phyloP scores from a whole-genome alignment of 2,888 invertebrate genomes.

The Cryptosula pallasiana region DNA sequence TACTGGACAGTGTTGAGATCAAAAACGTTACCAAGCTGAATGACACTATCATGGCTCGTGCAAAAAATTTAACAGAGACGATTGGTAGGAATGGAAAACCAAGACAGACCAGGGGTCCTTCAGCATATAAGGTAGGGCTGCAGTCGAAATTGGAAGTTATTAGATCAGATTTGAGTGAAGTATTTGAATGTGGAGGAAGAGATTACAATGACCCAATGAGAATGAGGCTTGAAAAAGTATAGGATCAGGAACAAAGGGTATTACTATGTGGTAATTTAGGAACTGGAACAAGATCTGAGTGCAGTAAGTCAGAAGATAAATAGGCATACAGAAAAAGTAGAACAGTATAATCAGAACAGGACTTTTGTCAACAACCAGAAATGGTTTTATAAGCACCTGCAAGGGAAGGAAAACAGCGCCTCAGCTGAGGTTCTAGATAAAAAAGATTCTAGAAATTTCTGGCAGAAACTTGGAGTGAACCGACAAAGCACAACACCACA shows the following conservation, averaged over 20 bases:
- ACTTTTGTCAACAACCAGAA: not conserved
- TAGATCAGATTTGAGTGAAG: constrained; percentile 10
- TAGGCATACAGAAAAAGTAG: not conserved
- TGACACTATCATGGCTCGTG: constrained; percentile 18
- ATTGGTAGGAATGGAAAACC: not conserved
- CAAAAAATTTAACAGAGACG: not conserved
- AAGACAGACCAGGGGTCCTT: not conserved
- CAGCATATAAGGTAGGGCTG: not conserved
- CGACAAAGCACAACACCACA: not conserved
- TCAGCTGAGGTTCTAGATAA: not conserved
- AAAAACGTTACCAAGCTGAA: not conserved
- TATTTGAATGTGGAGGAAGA: not conserved
- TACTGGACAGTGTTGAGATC: constrained; percentile 19
- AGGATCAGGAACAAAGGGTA: constrained; percentile 3
- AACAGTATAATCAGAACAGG: constrained; percentile 1
- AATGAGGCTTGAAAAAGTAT: constrained; percentile 7
- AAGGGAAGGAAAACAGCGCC: not conserved
- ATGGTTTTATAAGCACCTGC: not conserved
- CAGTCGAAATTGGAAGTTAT: not conserved
- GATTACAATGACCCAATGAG: not conserved
- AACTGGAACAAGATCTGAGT: constrained; percentile 3
- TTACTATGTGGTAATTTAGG: not conserved
- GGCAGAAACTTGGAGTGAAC: not conserved
- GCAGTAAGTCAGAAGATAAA: not conserved
- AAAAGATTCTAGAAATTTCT: not conserved